These are phyloP conservation scores for Hemicordylus capensis DNA, from an alignment of 2,113 vertebrate species.

Conservation along the genomic window DNA sequence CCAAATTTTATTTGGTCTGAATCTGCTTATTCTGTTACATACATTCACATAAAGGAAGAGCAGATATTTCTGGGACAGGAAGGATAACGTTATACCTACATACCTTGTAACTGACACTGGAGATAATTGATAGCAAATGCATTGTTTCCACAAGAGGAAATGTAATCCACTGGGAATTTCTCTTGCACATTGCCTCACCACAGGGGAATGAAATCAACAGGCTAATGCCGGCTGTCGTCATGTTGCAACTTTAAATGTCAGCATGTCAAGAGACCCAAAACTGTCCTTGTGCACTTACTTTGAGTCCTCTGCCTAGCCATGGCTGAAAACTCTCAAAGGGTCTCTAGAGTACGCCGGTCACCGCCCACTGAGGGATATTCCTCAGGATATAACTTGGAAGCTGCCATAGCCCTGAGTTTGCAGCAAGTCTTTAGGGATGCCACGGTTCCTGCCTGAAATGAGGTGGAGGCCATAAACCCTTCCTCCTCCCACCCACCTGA, in stretches of 20 bases:
- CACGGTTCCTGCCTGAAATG: not conserved
- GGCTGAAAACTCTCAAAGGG: not conserved
- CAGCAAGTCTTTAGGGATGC: not conserved
- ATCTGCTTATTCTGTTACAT: slow-evolving; percentile 26
- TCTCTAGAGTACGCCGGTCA: not conserved
- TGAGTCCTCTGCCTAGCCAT: not conserved
- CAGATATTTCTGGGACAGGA: not conserved
- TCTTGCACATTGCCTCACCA: too few species aligned
- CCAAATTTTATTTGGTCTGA: not conserved
- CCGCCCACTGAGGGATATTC: not conserved
- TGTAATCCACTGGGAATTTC: not conserved
- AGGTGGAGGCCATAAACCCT: not conserved
- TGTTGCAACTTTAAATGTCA: not conserved
- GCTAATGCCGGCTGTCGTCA: not conserved
- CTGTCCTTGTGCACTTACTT: not conserved
- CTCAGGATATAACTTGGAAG: not conserved
- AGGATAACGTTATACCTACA: not conserved
- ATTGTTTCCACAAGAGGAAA: accelerated
- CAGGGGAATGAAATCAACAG: not conserved
- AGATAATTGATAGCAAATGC: not conserved
- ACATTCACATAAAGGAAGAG: not conserved
- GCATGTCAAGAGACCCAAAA: not conserved
- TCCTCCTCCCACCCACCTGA: not conserved
- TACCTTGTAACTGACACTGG: not conserved
- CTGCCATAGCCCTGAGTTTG: not conserved